Conservation (phyloP, 2,797 vertebrate species). For the Paedocypris micromegethes region DNA sequence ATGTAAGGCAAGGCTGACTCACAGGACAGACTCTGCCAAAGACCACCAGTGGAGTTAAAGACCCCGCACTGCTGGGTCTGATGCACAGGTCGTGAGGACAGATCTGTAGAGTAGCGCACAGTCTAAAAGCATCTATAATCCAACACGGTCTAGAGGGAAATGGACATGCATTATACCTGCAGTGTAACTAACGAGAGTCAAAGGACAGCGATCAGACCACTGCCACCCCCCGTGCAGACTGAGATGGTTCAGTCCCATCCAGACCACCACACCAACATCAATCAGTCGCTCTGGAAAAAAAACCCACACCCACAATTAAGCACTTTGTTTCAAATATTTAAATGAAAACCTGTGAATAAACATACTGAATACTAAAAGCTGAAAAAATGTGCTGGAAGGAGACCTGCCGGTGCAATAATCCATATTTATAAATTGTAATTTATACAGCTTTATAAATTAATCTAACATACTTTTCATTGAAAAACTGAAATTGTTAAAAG, state of each 20-base stretch:
- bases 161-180: conserved; percentile 48
- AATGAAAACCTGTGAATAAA: no score
- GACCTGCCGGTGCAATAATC: no score
- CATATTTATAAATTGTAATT: no score
- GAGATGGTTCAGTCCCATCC: conserved; percentile 85
- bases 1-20: conserved; percentile 82
- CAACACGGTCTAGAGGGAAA: neutral
- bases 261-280: conserved; percentile 68
- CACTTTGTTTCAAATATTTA: no score
- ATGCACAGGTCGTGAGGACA: conserved; percentile 60
- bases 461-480: no score
- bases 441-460: no score
- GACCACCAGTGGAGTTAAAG: conserved; percentile 64
- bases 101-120: conserved; percentile 58
- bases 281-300: conserved; percentile 71
- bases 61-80: conserved; percentile 74
- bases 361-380: no score
- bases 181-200: conserved; percentile 79
- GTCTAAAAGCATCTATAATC: neutral
- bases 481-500: no score
- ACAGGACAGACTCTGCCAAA: conserved; percentile 80
- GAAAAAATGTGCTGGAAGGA: no score
- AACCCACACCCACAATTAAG: neutral
- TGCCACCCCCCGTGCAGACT: conserved; percentile 80
- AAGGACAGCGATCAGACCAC: conserved; percentile 84